Evolutionary conservation across 2,888 invertebrate species (phyloP).

Genomic region (Nemapogon koenigi): DNA sequence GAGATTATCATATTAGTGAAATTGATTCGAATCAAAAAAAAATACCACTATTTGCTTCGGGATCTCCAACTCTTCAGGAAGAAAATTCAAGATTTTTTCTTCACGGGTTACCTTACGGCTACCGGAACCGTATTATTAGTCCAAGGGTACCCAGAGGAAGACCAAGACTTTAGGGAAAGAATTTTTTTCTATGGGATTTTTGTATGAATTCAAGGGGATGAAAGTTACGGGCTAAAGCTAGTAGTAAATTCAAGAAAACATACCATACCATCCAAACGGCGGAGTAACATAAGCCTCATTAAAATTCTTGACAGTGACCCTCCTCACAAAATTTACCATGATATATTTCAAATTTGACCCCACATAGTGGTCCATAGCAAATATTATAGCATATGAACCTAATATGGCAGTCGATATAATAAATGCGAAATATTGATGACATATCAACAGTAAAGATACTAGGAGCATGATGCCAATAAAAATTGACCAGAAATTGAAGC

Average conservation of each 20-base stretch:
- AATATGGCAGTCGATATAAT: conserved; percentile 69
- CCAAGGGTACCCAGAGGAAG: too few species aligned
- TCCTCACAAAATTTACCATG: conserved; percentile 69
- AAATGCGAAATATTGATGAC: conserved; percentile 59
- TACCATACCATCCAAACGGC: conserved; percentile 68
- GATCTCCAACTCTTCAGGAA: too few species aligned
- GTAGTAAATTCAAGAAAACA: conserved; percentile 21
- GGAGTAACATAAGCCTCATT: conserved; percentile 63
- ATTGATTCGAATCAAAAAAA: too few species aligned
- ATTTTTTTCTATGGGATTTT: too few species aligned
- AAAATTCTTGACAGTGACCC: conserved; percentile 67
- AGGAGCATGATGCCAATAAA: conserved; percentile 59
- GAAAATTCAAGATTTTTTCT: too few species aligned
- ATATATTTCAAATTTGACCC: conserved; percentile 74
- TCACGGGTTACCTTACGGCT: too few species aligned
- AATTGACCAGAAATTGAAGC: conserved; percentile 69
- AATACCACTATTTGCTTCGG: too few species aligned
- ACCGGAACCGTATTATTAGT: too few species aligned
- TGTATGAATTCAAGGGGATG: too few species aligned
- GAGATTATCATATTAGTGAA: too few species aligned
- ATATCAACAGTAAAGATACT: conserved; percentile 49
- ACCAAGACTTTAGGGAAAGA: too few species aligned
- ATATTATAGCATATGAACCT: conserved; percentile 67
- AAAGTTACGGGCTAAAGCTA: too few species aligned
- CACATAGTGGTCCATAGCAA: conserved; percentile 69